Conservation (phyloP, 2,113 vertebrate genomes). For the Pongo abelii region DNA sequence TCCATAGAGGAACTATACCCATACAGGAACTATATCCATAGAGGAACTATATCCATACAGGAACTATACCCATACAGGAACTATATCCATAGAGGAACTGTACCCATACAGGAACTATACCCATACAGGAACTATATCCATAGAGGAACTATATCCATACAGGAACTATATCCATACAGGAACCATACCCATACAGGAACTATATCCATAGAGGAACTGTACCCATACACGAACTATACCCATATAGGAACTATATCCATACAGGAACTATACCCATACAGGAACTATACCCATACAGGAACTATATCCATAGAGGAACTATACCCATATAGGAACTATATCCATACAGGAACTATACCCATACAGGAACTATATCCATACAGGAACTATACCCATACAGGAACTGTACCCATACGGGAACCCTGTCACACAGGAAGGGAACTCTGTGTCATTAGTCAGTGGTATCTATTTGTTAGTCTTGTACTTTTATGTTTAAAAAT, state of each 20-base stretch:
- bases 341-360: accelerated
- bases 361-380: accelerated
- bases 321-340: too few species aligned
- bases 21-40: accelerated
- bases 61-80: accelerated
- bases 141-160: accelerated
- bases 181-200: too few species aligned
- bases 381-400: accelerated
- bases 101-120: accelerated
- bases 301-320: accelerated
- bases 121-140: too few species aligned
- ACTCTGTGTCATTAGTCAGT: accelerated
- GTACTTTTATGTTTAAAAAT: not conserved
- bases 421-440: too few species aligned
- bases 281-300: accelerated
- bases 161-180: too few species aligned
- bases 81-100: too few species aligned
- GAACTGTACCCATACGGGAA: too few species aligned
- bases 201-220: too few species aligned
- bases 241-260: accelerated
- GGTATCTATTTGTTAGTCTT: accelerated
- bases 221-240: accelerated
- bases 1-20: accelerated
- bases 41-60: accelerated
- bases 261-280: accelerated